Evolutionary conservation across 2,113 vertebrate species (phyloP).

Genomic region (Herpetotheres cachinnans): DNA sequence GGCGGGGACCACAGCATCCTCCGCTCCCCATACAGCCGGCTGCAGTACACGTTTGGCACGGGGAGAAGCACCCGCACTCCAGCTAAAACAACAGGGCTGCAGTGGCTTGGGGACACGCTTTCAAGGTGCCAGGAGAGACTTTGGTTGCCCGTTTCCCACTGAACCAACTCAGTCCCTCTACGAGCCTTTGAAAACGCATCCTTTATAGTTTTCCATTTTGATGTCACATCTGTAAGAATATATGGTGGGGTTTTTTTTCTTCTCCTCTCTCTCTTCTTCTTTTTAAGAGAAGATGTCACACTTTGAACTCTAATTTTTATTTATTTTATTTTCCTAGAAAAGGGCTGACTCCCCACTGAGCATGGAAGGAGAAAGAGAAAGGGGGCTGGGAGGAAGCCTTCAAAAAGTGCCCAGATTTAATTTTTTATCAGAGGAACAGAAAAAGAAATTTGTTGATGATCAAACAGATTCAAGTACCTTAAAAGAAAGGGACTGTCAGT

Average conservation of each 20-base stretch:
- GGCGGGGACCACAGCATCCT: rapidly evolving
- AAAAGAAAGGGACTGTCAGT: background rate
- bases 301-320: constrained; percentile 61
- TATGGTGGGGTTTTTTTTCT: background rate
- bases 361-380: background rate
- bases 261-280: background rate
- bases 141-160: background rate
- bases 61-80: background rate
- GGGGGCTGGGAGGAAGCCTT: constrained; percentile 7
- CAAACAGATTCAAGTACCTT: constrained; percentile 61
- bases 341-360: background rate
- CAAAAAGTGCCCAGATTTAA: constrained; percentile 57
- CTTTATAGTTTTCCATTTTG: constrained; percentile 70
- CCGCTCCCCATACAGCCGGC: background rate
- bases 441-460: constrained; percentile 65
- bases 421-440: constrained; percentile 65
- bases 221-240: constrained; percentile 66
- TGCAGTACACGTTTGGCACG: background rate
- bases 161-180: constrained; percentile 26
- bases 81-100: background rate
- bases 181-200: constrained; percentile 13
- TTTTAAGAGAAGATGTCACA: constrained; percentile 1
- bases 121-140: background rate
- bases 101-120: background rate
- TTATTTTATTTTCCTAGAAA: constrained; percentile 67